These are phyloP conservation scores for Hyposoter dolosus DNA, from an alignment of 2,888 invertebrate genomes.

Conservation along the genomic window DNA sequence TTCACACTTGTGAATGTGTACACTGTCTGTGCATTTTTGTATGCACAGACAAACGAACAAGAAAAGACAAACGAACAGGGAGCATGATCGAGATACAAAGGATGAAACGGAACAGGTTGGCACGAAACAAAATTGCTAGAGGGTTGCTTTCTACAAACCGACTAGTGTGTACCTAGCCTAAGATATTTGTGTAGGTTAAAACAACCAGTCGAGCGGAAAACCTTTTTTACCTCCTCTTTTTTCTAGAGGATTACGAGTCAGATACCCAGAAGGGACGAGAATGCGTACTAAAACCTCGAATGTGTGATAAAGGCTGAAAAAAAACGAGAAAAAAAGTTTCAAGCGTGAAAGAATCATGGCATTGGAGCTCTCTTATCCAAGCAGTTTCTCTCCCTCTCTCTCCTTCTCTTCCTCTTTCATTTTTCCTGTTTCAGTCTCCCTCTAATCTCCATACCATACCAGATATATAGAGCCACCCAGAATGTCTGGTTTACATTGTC, in stretches of 20 bases:
- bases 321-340: conserved; percentile 29
- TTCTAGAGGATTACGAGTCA: conserved; percentile 40
- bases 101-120: conserved; percentile 40
- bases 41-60: not conserved
- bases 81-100: conserved; percentile 28
- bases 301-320: conserved; percentile 31
- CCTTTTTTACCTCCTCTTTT: conserved; percentile 37
- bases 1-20: not conserved
- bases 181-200: conserved; percentile 58
- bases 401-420: conserved; percentile 17
- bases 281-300: conserved; percentile 29
- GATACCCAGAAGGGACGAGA: conserved; percentile 36
- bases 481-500: not conserved
- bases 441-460: conserved; percentile 2
- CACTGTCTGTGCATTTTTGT: not conserved
- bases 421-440: not conserved
- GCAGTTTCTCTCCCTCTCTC: conserved; percentile 2
- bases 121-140: conserved; percentile 24
- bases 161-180: conserved; percentile 46
- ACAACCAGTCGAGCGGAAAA: conserved; percentile 9
- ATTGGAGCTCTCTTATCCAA: conserved; percentile 14
- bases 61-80: conserved; percentile 31
- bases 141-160: conserved; percentile 48
- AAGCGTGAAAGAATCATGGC: conserved; percentile 37
- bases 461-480: not conserved